Evolutionary conservation across 53 echinoderm and acorn worm species (phyloP).

Genomic region (Patiria pectinifera): DNA sequence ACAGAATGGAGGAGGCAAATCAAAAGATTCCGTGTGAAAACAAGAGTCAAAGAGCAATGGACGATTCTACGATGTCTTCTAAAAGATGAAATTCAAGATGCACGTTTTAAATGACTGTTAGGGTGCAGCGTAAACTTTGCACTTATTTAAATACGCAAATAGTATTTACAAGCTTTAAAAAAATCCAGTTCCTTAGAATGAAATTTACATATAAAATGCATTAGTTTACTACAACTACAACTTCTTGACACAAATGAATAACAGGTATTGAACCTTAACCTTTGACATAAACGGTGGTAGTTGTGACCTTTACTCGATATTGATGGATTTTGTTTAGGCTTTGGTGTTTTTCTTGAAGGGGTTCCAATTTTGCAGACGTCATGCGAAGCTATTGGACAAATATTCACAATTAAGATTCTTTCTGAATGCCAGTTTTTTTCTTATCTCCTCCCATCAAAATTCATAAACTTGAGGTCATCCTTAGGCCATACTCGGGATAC

Average conservation of each 20-base stretch:
- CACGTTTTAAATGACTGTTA: neutral
- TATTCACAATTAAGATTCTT: no score
- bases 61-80: no score
- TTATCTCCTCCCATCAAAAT: no score
- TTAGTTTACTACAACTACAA: neutral
- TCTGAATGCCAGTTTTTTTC: no score
- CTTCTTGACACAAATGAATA: neutral
- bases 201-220: neutral
- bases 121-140: constrained; percentile 10
- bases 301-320: neutral
- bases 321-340: no score
- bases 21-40: no score
- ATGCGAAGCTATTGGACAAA: no score
- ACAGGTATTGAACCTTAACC: constrained; percentile 11
- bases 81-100: neutral
- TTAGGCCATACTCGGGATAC: no score
- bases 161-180: constrained; percentile 47
- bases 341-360: neutral
- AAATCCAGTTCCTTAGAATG: neutral
- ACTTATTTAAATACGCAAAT: constrained; percentile 43
- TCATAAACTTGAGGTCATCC: no score
- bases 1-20: no score
- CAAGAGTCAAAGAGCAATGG: no score
- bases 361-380: neutral
- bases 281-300: neutral